phyloP scores from a whole-genome alignment of 1,140 invertebrate species.

The Cydia fagiglandana region DNA sequence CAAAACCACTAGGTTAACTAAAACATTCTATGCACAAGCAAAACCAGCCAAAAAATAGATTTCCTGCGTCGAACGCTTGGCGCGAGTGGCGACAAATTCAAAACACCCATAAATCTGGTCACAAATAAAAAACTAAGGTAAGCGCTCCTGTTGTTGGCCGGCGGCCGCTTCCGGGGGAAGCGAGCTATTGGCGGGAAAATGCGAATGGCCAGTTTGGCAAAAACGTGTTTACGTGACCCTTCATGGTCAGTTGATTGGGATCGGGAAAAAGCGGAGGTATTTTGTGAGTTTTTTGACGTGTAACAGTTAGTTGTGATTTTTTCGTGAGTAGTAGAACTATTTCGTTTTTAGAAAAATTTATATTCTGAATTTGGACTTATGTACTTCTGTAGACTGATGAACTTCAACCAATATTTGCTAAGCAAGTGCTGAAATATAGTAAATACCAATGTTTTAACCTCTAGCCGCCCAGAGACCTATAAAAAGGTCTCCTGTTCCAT shows the following conservation, averaged over 20 bases:
- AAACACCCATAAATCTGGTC: slow-evolving; percentile 73
- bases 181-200: slow-evolving; percentile 72
- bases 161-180: slow-evolving; percentile 47
- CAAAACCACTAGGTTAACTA: background rate
- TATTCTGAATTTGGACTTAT: too few species aligned
- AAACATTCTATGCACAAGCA: slow-evolving; percentile 34
- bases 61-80: slow-evolving; percentile 69
- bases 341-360: too few species aligned
- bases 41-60: slow-evolving; percentile 51
- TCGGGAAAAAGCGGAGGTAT: slow-evolving; percentile 30
- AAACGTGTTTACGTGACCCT: slow-evolving; percentile 41
- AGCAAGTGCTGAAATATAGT: too few species aligned
- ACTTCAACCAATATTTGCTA: too few species aligned
- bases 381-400: too few species aligned
- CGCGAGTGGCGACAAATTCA: slow-evolving; percentile 67
- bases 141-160: slow-evolving; percentile 71
- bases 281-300: slow-evolving; percentile 34
- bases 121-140: slow-evolving; percentile 78
- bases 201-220: slow-evolving; percentile 63
- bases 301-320: background rate
- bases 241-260: slow-evolving; percentile 33
- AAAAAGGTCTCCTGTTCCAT: too few species aligned
- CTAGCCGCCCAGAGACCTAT: too few species aligned
- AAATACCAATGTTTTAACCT: too few species aligned
- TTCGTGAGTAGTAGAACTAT: background rate